These are phyloP conservation scores for Rhyzopertha dominica DNA, from an alignment of 1,140 invertebrate species.

Conservation along the genomic window DNA sequence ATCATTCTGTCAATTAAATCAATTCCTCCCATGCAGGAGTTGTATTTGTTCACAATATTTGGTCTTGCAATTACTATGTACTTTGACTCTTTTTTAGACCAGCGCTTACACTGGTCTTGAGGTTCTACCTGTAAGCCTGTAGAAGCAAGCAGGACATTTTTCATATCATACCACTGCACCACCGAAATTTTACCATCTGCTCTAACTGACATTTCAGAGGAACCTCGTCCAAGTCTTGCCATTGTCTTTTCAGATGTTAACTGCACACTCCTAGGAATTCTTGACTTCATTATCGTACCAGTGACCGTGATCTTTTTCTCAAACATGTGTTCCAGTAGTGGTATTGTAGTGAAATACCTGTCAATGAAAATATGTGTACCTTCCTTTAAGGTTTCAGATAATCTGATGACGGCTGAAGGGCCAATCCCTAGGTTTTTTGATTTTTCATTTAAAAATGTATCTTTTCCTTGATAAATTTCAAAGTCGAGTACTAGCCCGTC, in stretches of 20 bases:
- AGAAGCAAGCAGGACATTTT: conserved; percentile 19
- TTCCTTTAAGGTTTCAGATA: conserved; percentile 12
- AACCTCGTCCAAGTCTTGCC: conserved; percentile 10
- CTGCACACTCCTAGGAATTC: conserved; percentile 10
- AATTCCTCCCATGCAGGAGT: conserved; percentile 44
- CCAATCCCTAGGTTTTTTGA: conserved; percentile 9
- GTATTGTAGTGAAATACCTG: conserved; percentile 14
- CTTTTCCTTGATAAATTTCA: too few relatives aligned
- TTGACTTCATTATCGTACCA: conserved; percentile 12
- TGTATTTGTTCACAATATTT: conserved; percentile 41
- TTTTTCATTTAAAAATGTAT: conserved; percentile 6
- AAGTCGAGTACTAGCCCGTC: conserved; percentile 17
- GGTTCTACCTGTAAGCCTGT: conserved; percentile 15
- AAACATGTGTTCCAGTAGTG: conserved; percentile 9
- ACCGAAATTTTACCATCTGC: conserved; percentile 18
- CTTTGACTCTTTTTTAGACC: conserved; percentile 35
- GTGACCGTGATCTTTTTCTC: conserved; percentile 5
- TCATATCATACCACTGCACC: conserved; percentile 21
- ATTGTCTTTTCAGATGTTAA: conserved; percentile 17
- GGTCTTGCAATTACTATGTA: conserved; percentile 38
- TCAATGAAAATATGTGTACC: conserved; percentile 12
- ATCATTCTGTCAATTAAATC: conserved; percentile 34
- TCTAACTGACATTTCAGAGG: conserved; percentile 9
- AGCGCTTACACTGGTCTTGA: conserved; percentile 25
- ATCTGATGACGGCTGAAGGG: too few relatives aligned